These are phyloP conservation scores for Neoniphon sammara DNA, from an alignment of 2,797 vertebrate species.

Conservation along the genomic window DNA sequence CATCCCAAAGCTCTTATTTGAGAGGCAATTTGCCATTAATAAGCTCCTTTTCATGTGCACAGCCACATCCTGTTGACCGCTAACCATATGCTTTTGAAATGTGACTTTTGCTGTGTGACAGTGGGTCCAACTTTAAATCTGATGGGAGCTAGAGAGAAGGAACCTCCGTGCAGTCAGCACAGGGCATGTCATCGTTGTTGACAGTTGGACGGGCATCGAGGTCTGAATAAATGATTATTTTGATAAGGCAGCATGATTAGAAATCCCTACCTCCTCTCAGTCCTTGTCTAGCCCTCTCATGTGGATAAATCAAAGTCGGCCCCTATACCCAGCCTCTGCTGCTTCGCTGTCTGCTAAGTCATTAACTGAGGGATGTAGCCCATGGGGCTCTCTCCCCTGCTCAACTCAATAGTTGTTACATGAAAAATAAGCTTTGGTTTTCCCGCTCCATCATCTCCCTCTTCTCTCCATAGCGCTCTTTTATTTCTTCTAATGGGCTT, in stretches of 20 bases:
- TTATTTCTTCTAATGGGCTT: constrained; percentile 69
- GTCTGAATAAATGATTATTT: constrained; percentile 48
- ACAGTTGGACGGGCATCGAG: constrained; percentile 23
- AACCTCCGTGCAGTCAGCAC: constrained; percentile 1
- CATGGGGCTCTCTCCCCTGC: constrained; percentile 46
- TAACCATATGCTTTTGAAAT: neutral
- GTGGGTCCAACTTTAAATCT: constrained; percentile 1
- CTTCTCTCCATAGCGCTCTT: constrained; percentile 32
- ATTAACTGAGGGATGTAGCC: constrained; percentile 72
- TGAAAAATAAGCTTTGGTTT: constrained; percentile 62
- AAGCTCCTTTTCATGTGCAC: neutral
- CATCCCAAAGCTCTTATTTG: neutral
- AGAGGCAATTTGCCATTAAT: neutral
- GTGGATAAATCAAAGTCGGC: constrained; percentile 70
- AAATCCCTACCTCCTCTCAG: constrained; percentile 30
- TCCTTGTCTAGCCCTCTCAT: constrained; percentile 51
- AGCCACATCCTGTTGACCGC: neutral
- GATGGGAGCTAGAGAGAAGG: neutral
- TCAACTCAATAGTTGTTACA: constrained; percentile 59
- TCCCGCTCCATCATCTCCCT: constrained; percentile 15
- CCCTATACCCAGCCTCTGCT: constrained; percentile 59
- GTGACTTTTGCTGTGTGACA: neutral
- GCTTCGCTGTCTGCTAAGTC: constrained; percentile 62
- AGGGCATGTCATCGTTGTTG: constrained; percentile 27
- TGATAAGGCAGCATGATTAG: constrained; percentile 55